Evolutionary conservation across 2,797 vertebrate genomes (phyloP).

Genomic region (Melanotaenia maccullochi): DNA sequence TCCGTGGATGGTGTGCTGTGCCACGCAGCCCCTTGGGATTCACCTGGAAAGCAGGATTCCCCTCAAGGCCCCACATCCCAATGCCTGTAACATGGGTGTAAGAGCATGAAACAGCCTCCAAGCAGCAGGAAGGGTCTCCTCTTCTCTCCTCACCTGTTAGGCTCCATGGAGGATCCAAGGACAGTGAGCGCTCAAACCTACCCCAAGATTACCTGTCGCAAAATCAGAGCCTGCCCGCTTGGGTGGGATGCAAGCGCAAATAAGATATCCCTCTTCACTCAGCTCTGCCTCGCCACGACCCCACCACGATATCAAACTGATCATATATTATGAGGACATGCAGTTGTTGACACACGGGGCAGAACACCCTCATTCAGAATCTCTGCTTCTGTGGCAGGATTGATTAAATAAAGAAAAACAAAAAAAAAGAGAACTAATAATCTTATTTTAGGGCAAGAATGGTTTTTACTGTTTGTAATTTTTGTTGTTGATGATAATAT

Average conservation of each 20-base stretch:
- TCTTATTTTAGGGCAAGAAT: slow-evolving; percentile 72
- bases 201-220: slow-evolving; percentile 46
- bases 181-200: slow-evolving; percentile 59
- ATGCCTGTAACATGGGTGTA: slow-evolving; percentile 75
- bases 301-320: slow-evolving; percentile 50
- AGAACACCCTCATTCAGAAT: slow-evolving; percentile 57
- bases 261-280: slow-evolving; percentile 52
- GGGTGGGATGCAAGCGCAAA: slow-evolving; percentile 48
- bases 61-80: slow-evolving; percentile 74
- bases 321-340: slow-evolving; percentile 49
- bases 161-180: slow-evolving; percentile 61
- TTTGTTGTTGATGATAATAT: slow-evolving; percentile 77
- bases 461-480: slow-evolving; percentile 79
- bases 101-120: slow-evolving; percentile 73
- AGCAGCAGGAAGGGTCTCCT: slow-evolving; percentile 68
- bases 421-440: slow-evolving; percentile 69
- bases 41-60: slow-evolving; percentile 76
- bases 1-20: slow-evolving; percentile 70
- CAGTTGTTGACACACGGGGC: slow-evolving; percentile 55
- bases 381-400: slow-evolving; percentile 64
- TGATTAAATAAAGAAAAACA: slow-evolving; percentile 42
- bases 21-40: slow-evolving; percentile 77
- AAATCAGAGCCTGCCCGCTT: slow-evolving; percentile 44
- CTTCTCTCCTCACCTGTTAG: slow-evolving; percentile 47
- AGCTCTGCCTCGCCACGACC: slow-evolving; percentile 35